Conservation (phyloP, 2,113 vertebrate species). For the Thalassarche chlororhynchos region DNA sequence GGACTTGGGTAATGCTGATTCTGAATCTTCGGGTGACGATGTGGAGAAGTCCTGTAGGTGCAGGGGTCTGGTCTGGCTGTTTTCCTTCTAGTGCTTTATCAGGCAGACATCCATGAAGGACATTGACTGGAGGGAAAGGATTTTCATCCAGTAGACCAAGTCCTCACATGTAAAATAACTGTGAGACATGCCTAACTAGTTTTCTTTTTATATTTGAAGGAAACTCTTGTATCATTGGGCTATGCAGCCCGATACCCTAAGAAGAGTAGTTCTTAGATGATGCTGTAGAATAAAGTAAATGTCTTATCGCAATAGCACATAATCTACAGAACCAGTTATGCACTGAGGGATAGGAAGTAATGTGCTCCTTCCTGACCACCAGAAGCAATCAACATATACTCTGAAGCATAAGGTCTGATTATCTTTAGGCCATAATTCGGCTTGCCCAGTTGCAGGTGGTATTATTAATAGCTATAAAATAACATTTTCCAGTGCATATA, state of each 20-base stretch:
- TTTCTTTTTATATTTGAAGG: neutral
- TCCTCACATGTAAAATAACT: neutral
- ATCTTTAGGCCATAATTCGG: neutral
- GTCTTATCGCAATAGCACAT: neutral
- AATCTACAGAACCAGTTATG: neutral
- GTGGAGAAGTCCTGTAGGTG: neutral
- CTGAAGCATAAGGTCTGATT: neutral
- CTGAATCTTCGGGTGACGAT: neutral
- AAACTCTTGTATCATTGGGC: neutral
- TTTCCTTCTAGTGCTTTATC: neutral
- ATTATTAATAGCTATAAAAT: conserved; percentile 53
- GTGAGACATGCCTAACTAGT: neutral
- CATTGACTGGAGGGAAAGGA: neutral
- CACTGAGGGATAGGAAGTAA: neutral
- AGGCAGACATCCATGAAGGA: neutral
- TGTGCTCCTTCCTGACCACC: neutral
- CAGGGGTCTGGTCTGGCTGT: neutral
- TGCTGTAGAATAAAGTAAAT: neutral
- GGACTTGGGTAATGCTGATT: neutral
- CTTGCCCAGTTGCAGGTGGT: neutral
- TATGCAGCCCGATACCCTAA: neutral
- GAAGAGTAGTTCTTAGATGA: neutral
- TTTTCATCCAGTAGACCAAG: neutral
- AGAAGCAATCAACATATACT: neutral
- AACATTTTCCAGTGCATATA: conserved; percentile 7